Conservation (phyloP, 2,888 invertebrate species). For the Metalampra italica region DNA sequence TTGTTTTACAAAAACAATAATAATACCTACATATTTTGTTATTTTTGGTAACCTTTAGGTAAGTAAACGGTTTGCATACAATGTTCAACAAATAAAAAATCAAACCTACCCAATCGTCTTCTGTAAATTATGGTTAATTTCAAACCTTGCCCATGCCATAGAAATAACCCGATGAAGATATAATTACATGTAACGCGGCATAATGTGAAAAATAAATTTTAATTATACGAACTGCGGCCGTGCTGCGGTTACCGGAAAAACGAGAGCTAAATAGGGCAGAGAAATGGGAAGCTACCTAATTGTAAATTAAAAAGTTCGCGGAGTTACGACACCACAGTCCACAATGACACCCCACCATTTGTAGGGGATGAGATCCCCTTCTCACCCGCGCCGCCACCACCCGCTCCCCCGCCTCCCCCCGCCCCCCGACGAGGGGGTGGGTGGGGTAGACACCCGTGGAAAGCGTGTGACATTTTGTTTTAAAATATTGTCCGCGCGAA, state of each 20-base stretch:
- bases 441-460: conserved; percentile 67
- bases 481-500: conserved; percentile 77
- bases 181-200: conserved; percentile 9
- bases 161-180: not conserved
- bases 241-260: conserved; percentile 69
- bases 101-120: no score
- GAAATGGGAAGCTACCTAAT: conserved; percentile 79
- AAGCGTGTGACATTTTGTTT: conserved; percentile 79
- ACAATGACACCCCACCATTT: conserved; percentile 70
- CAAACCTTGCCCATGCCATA: conserved; percentile 9
- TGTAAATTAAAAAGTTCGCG: conserved; percentile 79
- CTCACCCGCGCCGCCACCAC: conserved; percentile 21
- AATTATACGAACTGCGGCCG: conserved; percentile 61
- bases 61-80: no score
- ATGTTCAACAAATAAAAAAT: no score
- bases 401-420: conserved; percentile 19
- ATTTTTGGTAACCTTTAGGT: no score
- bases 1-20: no score
- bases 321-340: conserved; percentile 79
- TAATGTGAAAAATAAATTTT: conserved; percentile 71
- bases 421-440: conserved; percentile 27
- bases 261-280: conserved; percentile 78
- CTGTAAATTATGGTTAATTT: conserved; percentile 10
- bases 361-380: conserved; percentile 34
- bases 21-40: no score